phyloP scores from a whole-genome alignment of 1,140 invertebrate species.

The Polyergus mexicanus region DNA sequence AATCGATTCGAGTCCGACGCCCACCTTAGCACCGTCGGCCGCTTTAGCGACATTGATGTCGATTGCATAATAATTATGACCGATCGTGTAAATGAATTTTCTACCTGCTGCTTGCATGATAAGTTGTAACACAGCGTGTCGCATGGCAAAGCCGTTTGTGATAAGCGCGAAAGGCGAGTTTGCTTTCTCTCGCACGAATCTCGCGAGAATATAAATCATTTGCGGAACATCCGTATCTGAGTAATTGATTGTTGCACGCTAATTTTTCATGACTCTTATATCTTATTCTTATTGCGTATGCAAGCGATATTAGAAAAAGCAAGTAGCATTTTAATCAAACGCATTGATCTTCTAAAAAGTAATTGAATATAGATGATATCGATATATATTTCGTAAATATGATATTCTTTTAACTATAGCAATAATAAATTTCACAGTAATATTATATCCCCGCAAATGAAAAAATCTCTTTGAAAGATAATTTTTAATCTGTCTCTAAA shows the following conservation, averaged over 20 bases:
- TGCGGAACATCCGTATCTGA: conserved; percentile 8
- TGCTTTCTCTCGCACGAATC: neutral
- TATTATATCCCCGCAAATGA: too few relatives aligned
- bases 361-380: too few relatives aligned
- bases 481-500: too few relatives aligned
- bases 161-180: neutral
- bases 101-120: conserved; percentile 14
- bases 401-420: too few relatives aligned
- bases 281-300: too few relatives aligned
- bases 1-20: conserved; percentile 51
- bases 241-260: conserved; percentile 10
- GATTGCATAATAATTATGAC: conserved; percentile 59
- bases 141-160: conserved; percentile 16
- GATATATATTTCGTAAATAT: too few relatives aligned
- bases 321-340: too few relatives aligned
- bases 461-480: too few relatives aligned
- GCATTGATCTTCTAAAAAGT: too few relatives aligned
- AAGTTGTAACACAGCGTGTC: conserved; percentile 22
- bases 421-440: too few relatives aligned
- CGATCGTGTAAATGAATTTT: conserved; percentile 45
- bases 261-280: neutral
- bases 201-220: conserved; percentile 13
- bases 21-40: neutral
- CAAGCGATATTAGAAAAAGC: too few relatives aligned
- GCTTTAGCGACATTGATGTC: conserved; percentile 39